Evolutionary conservation across 2,113 vertebrate species (phyloP), one percentile per base, ranked within the genome.

Genomic region (Spea multiplicata): DNA sequence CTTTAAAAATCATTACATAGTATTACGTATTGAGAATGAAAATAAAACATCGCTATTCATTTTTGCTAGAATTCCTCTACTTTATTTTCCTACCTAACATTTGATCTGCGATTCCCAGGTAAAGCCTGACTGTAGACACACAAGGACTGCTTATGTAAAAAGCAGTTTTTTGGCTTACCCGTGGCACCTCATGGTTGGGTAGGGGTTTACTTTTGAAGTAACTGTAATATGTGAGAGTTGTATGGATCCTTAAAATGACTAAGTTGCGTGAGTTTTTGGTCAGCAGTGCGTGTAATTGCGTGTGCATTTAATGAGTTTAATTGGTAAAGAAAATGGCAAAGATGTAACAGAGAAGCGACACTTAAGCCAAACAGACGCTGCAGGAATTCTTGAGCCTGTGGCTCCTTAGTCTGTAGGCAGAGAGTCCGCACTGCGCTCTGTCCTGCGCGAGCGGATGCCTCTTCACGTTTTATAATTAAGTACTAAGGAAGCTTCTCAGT

Each of bases 391-490:
- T 79, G 70, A 79, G 62, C 77, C 77, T 73, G 70, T 73, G 73
- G 77, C 48, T 79, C 69, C 77, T 66, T 66, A 79, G 66, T 62
- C 69, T 66, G 70, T 62, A 79, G 61, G 67, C 64, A 74, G 71
- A 74, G 66, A 61, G 78, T 68, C 78, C 71, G 53, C 78, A 50
- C 52, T 68, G 78, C 46, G 64, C 71, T 61, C 71, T 50, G 78
- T 80, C 78, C 71, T 80, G 44, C 16, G n/a, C 16, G 64, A 61
- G 78, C 78, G 57, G 61, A 79, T 79, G 77, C 77, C 77, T 79
- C 77, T 66, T 79, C 77, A 67, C 70, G 66, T 73, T 79, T 79
- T 73, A 73, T 79, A 79, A 79, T 79, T 73, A 79, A 79, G 70
- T 79, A 73, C 77, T 73, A 79, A 73, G 77, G 70, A 79, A 79